phyloP scores from a whole-genome alignment of 2,888 invertebrate genomes.

The Bruchidius siliquastri region DNA sequence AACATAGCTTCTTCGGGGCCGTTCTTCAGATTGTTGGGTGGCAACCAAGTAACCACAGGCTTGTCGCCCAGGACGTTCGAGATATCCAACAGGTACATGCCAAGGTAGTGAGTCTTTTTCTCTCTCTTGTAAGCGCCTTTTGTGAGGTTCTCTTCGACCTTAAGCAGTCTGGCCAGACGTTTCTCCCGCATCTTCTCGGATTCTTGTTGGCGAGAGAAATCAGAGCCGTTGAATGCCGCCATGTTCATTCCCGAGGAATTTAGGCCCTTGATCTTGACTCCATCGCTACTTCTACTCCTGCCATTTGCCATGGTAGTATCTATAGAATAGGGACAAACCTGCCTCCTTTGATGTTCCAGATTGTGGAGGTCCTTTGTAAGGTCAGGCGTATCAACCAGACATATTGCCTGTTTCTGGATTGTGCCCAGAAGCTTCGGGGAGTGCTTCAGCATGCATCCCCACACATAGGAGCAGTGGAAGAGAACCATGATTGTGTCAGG shows the following conservation, averaged over 20 bases:
- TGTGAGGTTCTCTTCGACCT: constrained; percentile 27
- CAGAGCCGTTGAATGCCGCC: constrained; percentile 58
- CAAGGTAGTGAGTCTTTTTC: constrained; percentile 49
- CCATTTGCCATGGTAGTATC: too few relatives aligned
- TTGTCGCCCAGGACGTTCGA: constrained; percentile 62
- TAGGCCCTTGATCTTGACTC: constrained; percentile 24
- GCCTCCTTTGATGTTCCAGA: too few relatives aligned
- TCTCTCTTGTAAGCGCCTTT: constrained; percentile 31
- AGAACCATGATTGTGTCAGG: too few relatives aligned
- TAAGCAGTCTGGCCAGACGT: constrained; percentile 28
- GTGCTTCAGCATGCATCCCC: too few relatives aligned
- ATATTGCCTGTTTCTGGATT: too few relatives aligned
- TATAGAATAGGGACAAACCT: too few relatives aligned
- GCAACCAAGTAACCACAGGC: constrained; percentile 66
- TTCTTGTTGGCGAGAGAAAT: constrained; percentile 57
- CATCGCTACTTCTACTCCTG: too few relatives aligned
- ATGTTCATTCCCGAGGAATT: constrained; percentile 47
- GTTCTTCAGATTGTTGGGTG: constrained; percentile 54
- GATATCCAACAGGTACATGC: constrained; percentile 83
- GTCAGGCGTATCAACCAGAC: too few relatives aligned
- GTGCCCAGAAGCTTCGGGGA: too few relatives aligned
- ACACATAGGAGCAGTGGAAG: too few relatives aligned
- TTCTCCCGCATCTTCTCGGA: constrained; percentile 57
- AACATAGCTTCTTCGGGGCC: constrained; percentile 83
- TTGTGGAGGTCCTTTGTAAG: too few relatives aligned